Evolutionary conservation across 2,113 vertebrate species (phyloP).

Genomic region (Empidonax traillii): DNA sequence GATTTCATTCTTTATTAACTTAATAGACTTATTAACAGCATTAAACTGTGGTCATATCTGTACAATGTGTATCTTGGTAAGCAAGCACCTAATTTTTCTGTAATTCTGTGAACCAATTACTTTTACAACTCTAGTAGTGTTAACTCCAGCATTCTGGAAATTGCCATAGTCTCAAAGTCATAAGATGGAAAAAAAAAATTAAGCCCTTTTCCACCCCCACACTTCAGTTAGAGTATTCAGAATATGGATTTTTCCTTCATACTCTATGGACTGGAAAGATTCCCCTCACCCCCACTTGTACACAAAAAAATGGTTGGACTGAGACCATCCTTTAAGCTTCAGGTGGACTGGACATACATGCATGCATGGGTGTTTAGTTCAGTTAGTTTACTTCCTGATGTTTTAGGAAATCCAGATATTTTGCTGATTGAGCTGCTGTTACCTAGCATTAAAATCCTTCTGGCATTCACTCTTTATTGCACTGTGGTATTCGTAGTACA

Average conservation of each 20-base stretch:
- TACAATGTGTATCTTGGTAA: neutral
- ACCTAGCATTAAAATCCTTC: neutral
- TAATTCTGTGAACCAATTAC: neutral
- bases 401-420: neutral
- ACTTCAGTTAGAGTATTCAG: neutral
- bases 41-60: neutral
- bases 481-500: neutral
- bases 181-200: neutral
- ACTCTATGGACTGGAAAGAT: neutral
- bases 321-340: neutral
- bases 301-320: neutral
- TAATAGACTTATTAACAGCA: neutral
- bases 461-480: neutral
- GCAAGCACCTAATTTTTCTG: neutral
- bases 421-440: neutral
- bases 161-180: neutral
- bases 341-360: neutral
- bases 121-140: neutral
- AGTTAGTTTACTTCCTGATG: neutral
- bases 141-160: neutral
- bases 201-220: fast-evolving
- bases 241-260: neutral
- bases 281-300: fast-evolving
- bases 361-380: neutral
- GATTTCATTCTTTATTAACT: constrained; percentile 22